Evolutionary conservation across 2,888 invertebrate species (phyloP), one percentile per base, ranked within the genome.

Genomic region (Priocnemis perturbator): DNA sequence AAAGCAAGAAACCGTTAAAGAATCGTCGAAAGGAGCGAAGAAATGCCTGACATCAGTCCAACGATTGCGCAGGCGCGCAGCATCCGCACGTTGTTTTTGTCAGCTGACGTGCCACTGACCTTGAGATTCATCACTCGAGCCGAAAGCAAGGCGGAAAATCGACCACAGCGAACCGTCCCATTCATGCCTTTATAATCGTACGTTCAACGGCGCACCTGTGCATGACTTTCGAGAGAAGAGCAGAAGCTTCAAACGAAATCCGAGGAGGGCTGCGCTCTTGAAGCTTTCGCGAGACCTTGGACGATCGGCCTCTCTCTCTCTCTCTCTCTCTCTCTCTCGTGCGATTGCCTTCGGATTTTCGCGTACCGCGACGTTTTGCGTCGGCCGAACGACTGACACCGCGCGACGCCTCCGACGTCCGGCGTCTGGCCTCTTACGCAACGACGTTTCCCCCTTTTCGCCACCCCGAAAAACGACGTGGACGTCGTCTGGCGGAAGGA

Each of bases 351-450:
- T n/a, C n/a, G n/a, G n/a, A 37, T 73, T 67, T 52, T 61, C 69
- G 76, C 73, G 82, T 76, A 78, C 83, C 83, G 81, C 74, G 76
- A 78, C 76, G 82, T 76, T 78, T 84, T 83, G 81, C 79, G 77
- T 78, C 77, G 74, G 76, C 82, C 81, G 81, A 78, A 73, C 81
- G 78, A 86, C 84, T 86, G 84, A 85, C 85, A 85, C 81, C 81
- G 77, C 77, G 73, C 83, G 81, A 81, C 82, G 83, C 74, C 76
- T 79, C 17, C n/a, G n/a, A n/a, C n/a, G n/a, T n/a, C n/a, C 81
- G 81, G 79, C 84, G 81, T 86, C 85, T 82, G 81, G 81, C 81
- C 79, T 84, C 78, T 86, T 86, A 86, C 84, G 85, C 86, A 86
- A 86, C 81, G 78, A 73, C 71, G 64, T 60, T 66, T 63, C 53